Evolutionary conservation across 2,797 vertebrate genomes (phyloP), one percentile per base, ranked within the genome.

Genomic region (Hozukius guyotensis): DNA sequence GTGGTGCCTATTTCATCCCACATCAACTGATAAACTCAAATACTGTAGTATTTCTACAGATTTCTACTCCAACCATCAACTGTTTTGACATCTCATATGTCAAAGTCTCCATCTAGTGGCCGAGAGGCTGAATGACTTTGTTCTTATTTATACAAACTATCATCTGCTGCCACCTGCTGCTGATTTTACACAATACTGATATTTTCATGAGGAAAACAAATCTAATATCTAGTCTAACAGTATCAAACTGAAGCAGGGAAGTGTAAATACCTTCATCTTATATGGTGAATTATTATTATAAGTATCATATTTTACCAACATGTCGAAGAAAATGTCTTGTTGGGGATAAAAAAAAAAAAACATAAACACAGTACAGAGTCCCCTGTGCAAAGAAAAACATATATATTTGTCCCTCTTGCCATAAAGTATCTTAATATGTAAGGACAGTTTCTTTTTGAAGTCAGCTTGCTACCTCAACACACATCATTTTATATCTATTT

Each of bases 81-180:
- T 2, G 16, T 24, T 16, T 24, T 1, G 4, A 49, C 12, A 24
- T 10, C 4, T 34, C 12, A 8, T 22, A n/a, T 34, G 59, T 16
- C 2, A 61, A 56, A 38, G 78, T 72, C 79, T 71, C 87, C 85
- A 83, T 86, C 85, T 84, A 49, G 76, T 65, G 90, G 74, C 72
- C 4, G 18, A 81, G 13, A 62, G 6, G 14, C 5, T 16, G 3
- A 10, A 82, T 8, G 0, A 52, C 7, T 10, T 38, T 57, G 0
- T 36, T 59, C 0, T 60, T 1, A 4, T 69, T 64, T 27, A 3
- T 20, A 72, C 12, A 63, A 46, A 69, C 16, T 4, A 18, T 73
- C 68, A 25, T 87, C 74, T 91, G 86, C 87, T 90, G 80, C 87
- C 89, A 74, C 79, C 92, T 92, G 3, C 24, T 86, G 86, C 3